Evolutionary conservation across 2,797 vertebrate genomes (phyloP).

Genomic region (Sebastes taczanowskii): DNA sequence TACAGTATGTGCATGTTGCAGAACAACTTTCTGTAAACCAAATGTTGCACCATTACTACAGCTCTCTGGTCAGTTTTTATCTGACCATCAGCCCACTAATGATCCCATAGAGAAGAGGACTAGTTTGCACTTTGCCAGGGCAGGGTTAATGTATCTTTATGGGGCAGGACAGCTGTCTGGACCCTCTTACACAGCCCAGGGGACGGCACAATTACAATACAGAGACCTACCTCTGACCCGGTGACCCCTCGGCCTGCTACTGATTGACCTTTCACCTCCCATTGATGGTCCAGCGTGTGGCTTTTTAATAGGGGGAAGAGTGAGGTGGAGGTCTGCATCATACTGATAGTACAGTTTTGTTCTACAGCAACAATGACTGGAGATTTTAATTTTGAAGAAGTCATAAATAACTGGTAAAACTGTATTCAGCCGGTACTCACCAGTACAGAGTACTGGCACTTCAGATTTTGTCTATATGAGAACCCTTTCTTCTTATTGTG

Average conservation of each 20-base stretch:
- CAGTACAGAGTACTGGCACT: too few species aligned
- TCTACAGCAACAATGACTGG: neutral
- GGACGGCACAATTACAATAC: slow-evolving; percentile 67
- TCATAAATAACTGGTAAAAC: neutral
- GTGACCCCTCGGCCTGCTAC: slow-evolving; percentile 61
- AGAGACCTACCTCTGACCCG: slow-evolving; percentile 62
- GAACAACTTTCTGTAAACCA: neutral
- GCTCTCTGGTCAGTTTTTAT: neutral
- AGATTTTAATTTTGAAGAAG: neutral
- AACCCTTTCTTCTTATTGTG: too few species aligned
- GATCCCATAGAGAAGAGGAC: neutral
- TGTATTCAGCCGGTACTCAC: neutral
- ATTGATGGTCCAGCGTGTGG: slow-evolving; percentile 42
- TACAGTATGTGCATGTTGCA: neutral
- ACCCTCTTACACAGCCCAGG: slow-evolving; percentile 63
- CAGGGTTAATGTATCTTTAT: slow-evolving; percentile 65
- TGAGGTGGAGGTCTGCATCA: neutral
- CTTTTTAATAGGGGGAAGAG: slow-evolving; percentile 12
- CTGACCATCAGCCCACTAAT: neutral
- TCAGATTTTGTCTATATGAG: too few species aligned
- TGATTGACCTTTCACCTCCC: slow-evolving; percentile 62
- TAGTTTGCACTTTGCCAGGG: slow-evolving; percentile 44
- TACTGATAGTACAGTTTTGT: neutral
- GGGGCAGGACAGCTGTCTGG: slow-evolving; percentile 67
- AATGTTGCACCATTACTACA: neutral